Evolutionary conservation across 2,113 vertebrate genomes (phyloP), one percentile per base, ranked within the genome.

Genomic region (Paramormyrops kingsleyae): DNA sequence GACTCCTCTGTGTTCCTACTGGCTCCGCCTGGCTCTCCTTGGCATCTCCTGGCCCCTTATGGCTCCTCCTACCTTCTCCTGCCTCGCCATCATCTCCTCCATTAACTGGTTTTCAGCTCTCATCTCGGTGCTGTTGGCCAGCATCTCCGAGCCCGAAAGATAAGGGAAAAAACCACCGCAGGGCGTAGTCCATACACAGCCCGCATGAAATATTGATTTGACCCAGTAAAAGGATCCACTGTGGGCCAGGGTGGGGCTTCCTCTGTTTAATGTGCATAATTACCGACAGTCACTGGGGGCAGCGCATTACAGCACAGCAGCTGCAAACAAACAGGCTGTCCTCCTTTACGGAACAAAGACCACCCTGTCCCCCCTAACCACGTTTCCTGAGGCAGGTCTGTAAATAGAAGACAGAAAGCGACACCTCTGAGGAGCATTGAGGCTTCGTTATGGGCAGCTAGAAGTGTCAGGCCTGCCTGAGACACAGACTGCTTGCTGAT

Each of bases 191-290:
- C 66, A 49, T 21, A 56, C 74, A 24, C 52, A 88, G 80, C 59
- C 4, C 46, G 50, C 13, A 85, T 88, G 47, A 91, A 91, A 91
- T 91, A 91, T 90, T 91, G 52, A 88, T 91, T 62, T 90, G 47
- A 88, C 90, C 87, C 77, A 62, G 53, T 53, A 24, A 56, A 42
- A 59, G 53, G 31, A 62, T 21, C 35, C 5, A 39, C 53, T 39
- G 27, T 62, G 87, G 87, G 31, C 17, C 2, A 24, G 52, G 53
- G 53, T 13, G 31, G 87, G 35, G 87, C 53, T 44, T 88, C 56
- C 87, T 42, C 35, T 62, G 17, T 44, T 42, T 88, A 59, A 56
- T 44, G 31, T 88, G 39, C 87, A 88, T 88, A 59, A 88, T 56
- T 12, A 12, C 17, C 35, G 31, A 3, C 15, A 2, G 74, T 35